Evolutionary conservation across 2,113 vertebrate genomes (phyloP).

Genomic region (Stigmatopora nigra): DNA sequence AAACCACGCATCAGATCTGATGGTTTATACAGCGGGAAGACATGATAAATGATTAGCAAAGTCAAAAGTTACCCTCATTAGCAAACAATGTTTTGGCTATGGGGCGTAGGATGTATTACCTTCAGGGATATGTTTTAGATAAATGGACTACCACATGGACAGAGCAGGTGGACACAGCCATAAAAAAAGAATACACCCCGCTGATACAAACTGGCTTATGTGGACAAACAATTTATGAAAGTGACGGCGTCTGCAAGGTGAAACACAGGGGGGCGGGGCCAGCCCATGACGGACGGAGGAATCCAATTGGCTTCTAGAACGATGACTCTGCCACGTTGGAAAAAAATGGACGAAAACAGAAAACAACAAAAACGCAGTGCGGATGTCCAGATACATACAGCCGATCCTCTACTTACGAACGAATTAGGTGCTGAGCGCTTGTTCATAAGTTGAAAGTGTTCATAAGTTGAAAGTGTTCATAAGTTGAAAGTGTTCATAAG

Average conservation of each 20-base stretch:
- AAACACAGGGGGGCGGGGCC: neutral
- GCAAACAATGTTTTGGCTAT: neutral
- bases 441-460: too few relatives aligned
- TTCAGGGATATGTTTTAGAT: neutral
- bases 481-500: too few relatives aligned
- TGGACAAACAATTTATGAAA: neutral
- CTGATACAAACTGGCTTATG: neutral
- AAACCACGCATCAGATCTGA: neutral
- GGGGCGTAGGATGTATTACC: neutral
- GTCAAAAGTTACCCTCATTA: slow-evolving; percentile 3
- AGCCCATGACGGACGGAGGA: neutral
- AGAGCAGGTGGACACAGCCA: neutral
- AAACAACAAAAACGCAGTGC: neutral
- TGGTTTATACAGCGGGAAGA: neutral
- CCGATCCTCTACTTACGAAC: too few relatives aligned
- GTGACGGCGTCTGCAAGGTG: neutral
- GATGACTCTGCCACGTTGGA: neutral
- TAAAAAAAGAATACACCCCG: neutral
- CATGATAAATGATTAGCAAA: neutral
- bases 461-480: too few relatives aligned
- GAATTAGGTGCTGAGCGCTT: too few relatives aligned
- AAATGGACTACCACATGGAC: neutral
- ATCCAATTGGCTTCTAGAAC: neutral
- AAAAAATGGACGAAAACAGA: neutral
- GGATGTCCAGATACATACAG: too few relatives aligned